Base-by-base conservation (phyloP, 2,797 vertebrate species). In the Neosilurus hyrtlii region DNA sequence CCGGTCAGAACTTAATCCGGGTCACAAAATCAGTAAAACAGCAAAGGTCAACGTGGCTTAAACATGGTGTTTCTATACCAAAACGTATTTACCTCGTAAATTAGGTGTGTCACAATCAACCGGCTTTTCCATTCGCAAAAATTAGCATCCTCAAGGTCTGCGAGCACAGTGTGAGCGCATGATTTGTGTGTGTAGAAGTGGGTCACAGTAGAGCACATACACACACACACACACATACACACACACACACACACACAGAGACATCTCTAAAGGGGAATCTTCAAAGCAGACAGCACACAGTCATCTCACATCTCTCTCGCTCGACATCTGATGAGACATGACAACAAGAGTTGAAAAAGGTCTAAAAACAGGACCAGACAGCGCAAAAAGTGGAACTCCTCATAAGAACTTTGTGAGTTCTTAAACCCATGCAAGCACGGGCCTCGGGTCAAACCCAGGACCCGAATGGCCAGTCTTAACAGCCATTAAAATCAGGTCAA, bases 251-350 rank as follows among this genome's bases (percentile, higher is more conserved):
- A 57, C 12, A 59, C 52, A 37, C 65, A 61, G 49, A 82, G 51
- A 76, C 79, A 87, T 83, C 81, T 87, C 67, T 76, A 84, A 86
- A 86, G 80, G n/a, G 66, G 61, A 74, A 84, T 84, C 65, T 78
- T 84, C 80, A 86, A 86, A 84, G 86, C 59, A 78, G 79, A 78
- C 37, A 63, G 43, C 74, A 66, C 54, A 77, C 59, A 79, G 65
- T 24, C 75, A 82, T 81, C 73, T 87, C 80, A 82, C 76, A 83
- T 84, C 66, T 30, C 73, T 63, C 81, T 79, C 67, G 82, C 77
- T 74, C 84, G 66, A 57, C 83, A 59, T 75, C 78, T 80, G 79
- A 82, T 67, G 68, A 71, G 59, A 81, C 65, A 54, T 11, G 22
- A 63, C 24, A 54, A 73, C 63, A 9, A 37, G 8, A 43, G 66